These are phyloP conservation scores for Rhynchonema sp. DNA, from an alignment of 2,888 invertebrate genomes.

Conservation along the genomic window DNA sequence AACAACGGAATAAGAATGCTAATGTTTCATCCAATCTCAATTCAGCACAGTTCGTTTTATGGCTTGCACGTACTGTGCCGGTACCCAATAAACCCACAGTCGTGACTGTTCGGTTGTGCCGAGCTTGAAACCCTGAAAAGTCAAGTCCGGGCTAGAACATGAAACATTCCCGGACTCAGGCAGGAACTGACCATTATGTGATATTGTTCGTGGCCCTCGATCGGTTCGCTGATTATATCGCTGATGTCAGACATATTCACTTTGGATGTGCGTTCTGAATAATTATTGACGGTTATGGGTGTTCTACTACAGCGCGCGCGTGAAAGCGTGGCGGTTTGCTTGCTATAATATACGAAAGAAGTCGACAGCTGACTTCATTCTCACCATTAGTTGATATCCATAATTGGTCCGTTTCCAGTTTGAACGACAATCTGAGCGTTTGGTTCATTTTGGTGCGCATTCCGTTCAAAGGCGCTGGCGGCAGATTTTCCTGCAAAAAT, in stretches of 20 bases:
- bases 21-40: background rate
- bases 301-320: too few relatives aligned
- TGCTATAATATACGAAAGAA: too few relatives aligned
- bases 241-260: constrained; percentile 72
- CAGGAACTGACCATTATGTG: constrained; percentile 54
- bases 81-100: constrained; percentile 86
- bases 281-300: too few relatives aligned
- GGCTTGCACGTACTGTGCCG: constrained; percentile 61
- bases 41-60: constrained; percentile 69
- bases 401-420: constrained; percentile 66
- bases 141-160: too few relatives aligned
- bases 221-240: constrained; percentile 55
- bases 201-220: constrained; percentile 70
- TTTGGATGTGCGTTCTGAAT: constrained; percentile 61
- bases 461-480: constrained; percentile 57
- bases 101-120: constrained; percentile 75
- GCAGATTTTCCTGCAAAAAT: constrained; percentile 48
- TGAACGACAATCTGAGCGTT: constrained; percentile 72
- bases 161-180: background rate
- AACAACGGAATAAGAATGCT: background rate
- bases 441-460: constrained; percentile 76
- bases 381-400: constrained; percentile 66
- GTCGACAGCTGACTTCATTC: too few relatives aligned
- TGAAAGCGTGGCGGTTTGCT: too few relatives aligned
- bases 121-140: constrained; percentile 54